Evolutionary conservation across 2,888 invertebrate genomes (phyloP).

Genomic region (Stenurella melanura): DNA sequence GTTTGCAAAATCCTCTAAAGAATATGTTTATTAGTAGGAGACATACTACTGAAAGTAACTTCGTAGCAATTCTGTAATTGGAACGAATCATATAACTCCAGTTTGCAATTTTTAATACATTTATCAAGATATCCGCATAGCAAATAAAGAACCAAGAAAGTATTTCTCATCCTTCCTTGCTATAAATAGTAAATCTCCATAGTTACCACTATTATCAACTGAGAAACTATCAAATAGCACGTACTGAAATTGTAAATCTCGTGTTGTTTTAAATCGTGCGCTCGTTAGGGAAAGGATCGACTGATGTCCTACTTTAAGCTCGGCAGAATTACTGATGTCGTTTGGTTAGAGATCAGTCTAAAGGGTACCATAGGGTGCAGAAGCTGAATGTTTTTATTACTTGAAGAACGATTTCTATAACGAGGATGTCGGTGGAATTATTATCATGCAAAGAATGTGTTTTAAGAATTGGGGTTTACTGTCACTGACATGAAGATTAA

Average conservation of each 20-base stretch:
- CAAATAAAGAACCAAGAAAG: not conserved
- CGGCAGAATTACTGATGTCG: conserved; percentile 3
- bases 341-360: conserved; percentile 5
- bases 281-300: conserved; percentile 32
- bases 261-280: conserved; percentile 39
- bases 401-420: not conserved
- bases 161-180: conserved; percentile 20
- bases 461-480: not conserved
- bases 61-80: no score
- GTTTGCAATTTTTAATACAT: not conserved
- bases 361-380: not conserved
- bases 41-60: no score
- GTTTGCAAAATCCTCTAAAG: no score
- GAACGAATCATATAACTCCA: no score
- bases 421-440: not conserved
- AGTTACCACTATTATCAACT: conserved; percentile 30
- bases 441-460: not conserved
- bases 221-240: conserved; percentile 40
- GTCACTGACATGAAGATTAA: not conserved
- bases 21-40: no score
- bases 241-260: conserved; percentile 28
- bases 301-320: conserved; percentile 15
- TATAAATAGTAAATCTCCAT: conserved; percentile 34
- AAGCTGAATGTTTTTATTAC: conserved; percentile 25
- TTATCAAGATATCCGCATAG: not conserved